A percentile compares a stretch with the other conserved stretches of the same genome.
Conservation (phyloP, 2,113 vertebrate species). For the Meleagris gallopavo region DNA sequence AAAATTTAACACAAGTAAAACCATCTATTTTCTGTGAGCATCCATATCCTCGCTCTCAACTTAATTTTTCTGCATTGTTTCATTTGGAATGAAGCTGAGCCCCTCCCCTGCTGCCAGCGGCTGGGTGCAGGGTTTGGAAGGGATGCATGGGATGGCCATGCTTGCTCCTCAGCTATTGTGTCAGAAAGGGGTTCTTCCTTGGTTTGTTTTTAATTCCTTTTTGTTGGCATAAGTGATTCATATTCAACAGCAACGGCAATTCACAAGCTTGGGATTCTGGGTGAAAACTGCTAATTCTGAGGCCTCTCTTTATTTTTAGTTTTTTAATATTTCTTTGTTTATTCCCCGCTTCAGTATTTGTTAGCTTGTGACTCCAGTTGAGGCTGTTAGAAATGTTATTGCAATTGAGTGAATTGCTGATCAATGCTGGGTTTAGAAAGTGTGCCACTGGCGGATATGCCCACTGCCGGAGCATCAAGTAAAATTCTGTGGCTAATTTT, state of each 20-base stretch:
- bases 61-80: conserved; percentile 21
- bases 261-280: background rate
- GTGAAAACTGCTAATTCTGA: background rate
- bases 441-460: background rate
- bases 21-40: background rate
- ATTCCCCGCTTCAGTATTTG: background rate
- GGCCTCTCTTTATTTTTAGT: background rate
- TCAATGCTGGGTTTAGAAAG: background rate
- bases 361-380: background rate
- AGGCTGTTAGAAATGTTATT: background rate
- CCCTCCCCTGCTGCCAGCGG: background rate
- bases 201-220: background rate
- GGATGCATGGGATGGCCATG: background rate
- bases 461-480: background rate
- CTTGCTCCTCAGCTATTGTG: background rate
- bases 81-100: background rate
- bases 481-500: background rate
- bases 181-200: background rate
- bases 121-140: conserved; percentile 13
- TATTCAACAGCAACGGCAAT: background rate
- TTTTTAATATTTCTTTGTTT: too few species aligned
- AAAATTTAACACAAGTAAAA: background rate
- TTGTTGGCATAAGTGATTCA: background rate
- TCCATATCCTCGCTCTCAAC: conserved; percentile 10
- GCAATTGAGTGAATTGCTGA: background rate